Base-by-base conservation (phyloP, 2,888 invertebrate species). In the Troides helena region DNA sequence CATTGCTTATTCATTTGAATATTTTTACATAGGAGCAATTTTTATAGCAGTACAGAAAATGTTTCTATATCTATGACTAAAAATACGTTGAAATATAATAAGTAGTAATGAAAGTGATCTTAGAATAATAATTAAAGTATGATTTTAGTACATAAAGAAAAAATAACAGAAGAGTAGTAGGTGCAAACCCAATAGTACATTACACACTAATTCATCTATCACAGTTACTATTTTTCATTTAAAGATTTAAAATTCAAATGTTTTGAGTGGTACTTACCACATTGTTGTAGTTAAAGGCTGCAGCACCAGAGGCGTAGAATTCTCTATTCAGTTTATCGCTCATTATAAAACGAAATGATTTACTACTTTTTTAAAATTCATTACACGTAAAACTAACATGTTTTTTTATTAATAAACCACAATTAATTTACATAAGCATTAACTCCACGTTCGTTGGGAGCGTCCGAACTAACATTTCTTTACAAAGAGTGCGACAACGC, bases 211-310 rank as follows among this genome's bases (percentile, higher is more conserved):
- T 50, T 50, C 50, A 50, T 50, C 10, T 50, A 17, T 1, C 14
- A 14, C 50, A 50, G 14, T 14, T 30, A 10, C 10, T 39, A 39
- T 39, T 39, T 39, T 39, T 39, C 39, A 10, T 39, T 39, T 7
- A 10, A 10, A 10, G 1, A 50, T 14, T 50, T 50, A 50, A 21
- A 21, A 21, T 21, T 1, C 1, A 21, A 21, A 57, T 21, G n/a
- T 14, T 65, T 43, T 43, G 10, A 43, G 43, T 25, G 25, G 68
- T 72, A 88, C 91, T 89, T 78, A 92, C 92, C 92, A 90, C 90
- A 87, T 92, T 92, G 80, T 90, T 90, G 74, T 86, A 91, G 78
- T 92, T 92, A 86, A 90, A 92, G 83, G 89, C 84, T 82, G 89
- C 83, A 73, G 88, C 83, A 68, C 83, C 89, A 76, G 90, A 82